A percentile compares a stretch with the other conserved stretches of the same genome.
Evolutionary conservation across 2,113 vertebrate genomes (phyloP).

Genomic region (Hippocampus guttulatus): DNA sequence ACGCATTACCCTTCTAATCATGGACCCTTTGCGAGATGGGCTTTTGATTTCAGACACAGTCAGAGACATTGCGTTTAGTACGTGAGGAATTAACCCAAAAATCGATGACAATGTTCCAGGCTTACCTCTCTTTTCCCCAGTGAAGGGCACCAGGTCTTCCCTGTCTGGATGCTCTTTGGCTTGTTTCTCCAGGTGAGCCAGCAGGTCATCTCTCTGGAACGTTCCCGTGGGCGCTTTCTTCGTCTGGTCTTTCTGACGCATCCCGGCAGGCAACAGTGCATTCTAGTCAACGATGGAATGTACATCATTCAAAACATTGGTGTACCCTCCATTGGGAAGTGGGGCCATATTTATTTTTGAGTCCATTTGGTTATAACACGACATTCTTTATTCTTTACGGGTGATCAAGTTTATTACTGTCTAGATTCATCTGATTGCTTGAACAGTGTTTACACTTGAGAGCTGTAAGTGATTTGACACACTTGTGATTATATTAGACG

Average conservation of each 20-base stretch:
- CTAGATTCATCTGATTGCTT: too few relatives aligned
- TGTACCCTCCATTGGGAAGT: not conserved
- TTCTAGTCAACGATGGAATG: conserved; percentile 71
- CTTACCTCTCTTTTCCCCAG: conserved; percentile 93
- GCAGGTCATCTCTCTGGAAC: conserved; percentile 89
- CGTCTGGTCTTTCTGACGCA: conserved; percentile 95
- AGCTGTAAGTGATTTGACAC: too few relatives aligned
- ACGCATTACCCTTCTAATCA: conserved; percentile 14
- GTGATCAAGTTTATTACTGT: too few relatives aligned
- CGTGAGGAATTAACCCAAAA: not conserved
- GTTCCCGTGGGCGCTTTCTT: conserved; percentile 90
- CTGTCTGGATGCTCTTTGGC: conserved; percentile 90
- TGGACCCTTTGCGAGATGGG: not conserved
- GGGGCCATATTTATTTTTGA: too few relatives aligned
- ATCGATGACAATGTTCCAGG: not conserved
- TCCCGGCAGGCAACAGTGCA: conserved; percentile 85
- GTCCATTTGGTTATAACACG: not conserved
- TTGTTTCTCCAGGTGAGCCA: conserved; percentile 94
- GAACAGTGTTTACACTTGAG: too few relatives aligned
- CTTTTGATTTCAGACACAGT: not conserved
- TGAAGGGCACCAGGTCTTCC: conserved; percentile 94
- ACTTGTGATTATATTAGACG: too few relatives aligned
- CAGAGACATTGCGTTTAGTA: not conserved
- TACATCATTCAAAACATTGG: not conserved
- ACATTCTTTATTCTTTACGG: too few relatives aligned